Evolutionary conservation across 2,797 vertebrate genomes (phyloP).

Genomic region (Oreochromis mossambicus): DNA sequence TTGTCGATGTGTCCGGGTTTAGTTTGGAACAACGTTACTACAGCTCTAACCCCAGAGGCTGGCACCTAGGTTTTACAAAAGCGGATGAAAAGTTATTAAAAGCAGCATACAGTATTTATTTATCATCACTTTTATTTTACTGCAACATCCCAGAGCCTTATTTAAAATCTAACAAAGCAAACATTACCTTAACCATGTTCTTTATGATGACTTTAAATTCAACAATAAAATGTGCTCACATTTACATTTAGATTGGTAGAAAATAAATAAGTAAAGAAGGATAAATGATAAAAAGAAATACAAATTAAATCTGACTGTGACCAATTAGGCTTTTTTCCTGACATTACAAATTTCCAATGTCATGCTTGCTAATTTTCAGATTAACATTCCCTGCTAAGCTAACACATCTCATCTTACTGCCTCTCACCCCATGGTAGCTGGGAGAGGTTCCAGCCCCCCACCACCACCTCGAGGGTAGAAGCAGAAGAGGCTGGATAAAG

Average conservation of each 20-base stretch:
- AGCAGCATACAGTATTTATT: background rate
- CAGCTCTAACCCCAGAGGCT: background rate
- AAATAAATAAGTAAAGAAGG: background rate
- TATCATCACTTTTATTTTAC: background rate
- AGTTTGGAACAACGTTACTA: background rate
- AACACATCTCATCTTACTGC: background rate
- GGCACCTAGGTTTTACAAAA: background rate
- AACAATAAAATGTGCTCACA: background rate
- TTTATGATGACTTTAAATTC: background rate
- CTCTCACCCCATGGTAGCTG: background rate
- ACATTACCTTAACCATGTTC: background rate
- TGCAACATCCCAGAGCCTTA: background rate
- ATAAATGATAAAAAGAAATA: background rate
- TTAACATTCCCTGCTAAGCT: background rate
- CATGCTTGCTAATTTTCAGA: background rate
- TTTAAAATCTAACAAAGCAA: background rate
- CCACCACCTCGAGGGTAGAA: no score
- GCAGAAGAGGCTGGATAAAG: no score
- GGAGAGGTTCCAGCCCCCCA: accelerated
- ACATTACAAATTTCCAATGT: background rate
- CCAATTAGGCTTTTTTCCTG: background rate
- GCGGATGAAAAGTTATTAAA: background rate
- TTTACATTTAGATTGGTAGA: background rate
- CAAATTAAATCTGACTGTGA: background rate
- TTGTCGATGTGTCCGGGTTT: background rate